A percentile compares a stretch with the other conserved stretches of the same genome.
Conservation (phyloP, 30 jellyfish, hydroid and myxozoan species). For the Hydractinia symbiolongicarpus region DNA sequence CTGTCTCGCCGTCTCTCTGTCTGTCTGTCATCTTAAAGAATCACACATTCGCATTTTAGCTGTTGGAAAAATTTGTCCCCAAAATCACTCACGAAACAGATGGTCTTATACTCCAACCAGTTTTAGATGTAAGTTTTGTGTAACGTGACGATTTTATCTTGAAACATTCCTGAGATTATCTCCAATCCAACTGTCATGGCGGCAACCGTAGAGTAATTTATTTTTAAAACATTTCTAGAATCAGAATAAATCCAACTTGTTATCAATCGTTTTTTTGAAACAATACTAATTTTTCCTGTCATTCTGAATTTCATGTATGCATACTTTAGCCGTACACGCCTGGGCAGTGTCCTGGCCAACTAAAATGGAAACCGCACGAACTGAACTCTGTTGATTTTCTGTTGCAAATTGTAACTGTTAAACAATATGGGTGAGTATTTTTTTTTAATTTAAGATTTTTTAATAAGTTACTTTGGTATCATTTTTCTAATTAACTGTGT, state of each 20-base stretch:
- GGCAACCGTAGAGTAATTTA: too few relatives aligned
- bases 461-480: too few relatives aligned
- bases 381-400: slow-evolving; percentile 82
- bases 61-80: slow-evolving; percentile 57
- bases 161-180: background rate
- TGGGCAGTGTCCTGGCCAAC: slow-evolving; percentile 73
- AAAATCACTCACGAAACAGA: slow-evolving; percentile 86
- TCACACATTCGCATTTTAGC: background rate
- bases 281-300: background rate
- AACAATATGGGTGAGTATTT: slow-evolving; percentile 64
- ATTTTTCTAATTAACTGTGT: too few relatives aligned
- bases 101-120: slow-evolving; percentile 79
- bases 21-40: background rate
- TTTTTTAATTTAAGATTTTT: too few relatives aligned
- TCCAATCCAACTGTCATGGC: background rate
- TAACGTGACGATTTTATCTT: background rate
- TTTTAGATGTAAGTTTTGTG: slow-evolving; percentile 39
- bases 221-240: too few relatives aligned
- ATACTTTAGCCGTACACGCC: slow-evolving; percentile 63
- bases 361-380: slow-evolving; percentile 91
- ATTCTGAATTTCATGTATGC: background rate
- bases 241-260: too few relatives aligned
- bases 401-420: slow-evolving; percentile 46
- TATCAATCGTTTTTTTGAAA: too few relatives aligned
- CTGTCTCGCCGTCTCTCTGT: too few relatives aligned